phyloP scores from a whole-genome alignment of 2,797 vertebrate species.

The Crypturellus tataupa region DNA sequence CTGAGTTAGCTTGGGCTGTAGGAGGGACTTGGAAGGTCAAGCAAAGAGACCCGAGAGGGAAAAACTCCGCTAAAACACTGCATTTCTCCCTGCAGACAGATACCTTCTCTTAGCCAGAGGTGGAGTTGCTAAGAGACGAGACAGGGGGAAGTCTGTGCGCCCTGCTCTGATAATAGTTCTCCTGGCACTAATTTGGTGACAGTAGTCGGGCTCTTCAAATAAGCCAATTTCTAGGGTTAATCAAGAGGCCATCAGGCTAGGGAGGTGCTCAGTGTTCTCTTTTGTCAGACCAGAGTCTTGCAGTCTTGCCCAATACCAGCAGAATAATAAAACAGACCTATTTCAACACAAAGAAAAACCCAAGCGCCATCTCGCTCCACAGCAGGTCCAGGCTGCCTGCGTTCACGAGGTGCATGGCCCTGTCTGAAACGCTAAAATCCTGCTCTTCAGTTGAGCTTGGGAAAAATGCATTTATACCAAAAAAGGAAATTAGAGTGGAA shows the following conservation, averaged over 20 bases:
- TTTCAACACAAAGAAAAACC: not conserved
- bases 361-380: not conserved
- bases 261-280: not conserved
- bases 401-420: too few relatives aligned
- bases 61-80: not conserved
- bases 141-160: not conserved
- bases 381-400: not conserved
- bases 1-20: not conserved
- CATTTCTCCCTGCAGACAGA: not conserved
- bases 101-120: not conserved
- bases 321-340: not conserved
- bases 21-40: not conserved
- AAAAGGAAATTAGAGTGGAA: not conserved
- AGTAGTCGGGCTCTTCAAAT: not conserved
- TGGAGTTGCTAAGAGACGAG: not conserved
- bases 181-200: not conserved
- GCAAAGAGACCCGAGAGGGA: not conserved
- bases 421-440: not conserved
- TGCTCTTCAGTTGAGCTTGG: not conserved
- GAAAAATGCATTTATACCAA: not conserved
- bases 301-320: not conserved
- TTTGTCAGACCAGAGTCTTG: not conserved
- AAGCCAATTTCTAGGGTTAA: not conserved
- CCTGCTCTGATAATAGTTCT: not conserved
- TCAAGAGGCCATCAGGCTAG: not conserved